Percentiles rank a stretch among this genome's conserved stretches.
These are phyloP conservation scores for Folsomia manolachei DNA, from an alignment of 2,888 invertebrate genomes.

Conservation along the genomic window DNA sequence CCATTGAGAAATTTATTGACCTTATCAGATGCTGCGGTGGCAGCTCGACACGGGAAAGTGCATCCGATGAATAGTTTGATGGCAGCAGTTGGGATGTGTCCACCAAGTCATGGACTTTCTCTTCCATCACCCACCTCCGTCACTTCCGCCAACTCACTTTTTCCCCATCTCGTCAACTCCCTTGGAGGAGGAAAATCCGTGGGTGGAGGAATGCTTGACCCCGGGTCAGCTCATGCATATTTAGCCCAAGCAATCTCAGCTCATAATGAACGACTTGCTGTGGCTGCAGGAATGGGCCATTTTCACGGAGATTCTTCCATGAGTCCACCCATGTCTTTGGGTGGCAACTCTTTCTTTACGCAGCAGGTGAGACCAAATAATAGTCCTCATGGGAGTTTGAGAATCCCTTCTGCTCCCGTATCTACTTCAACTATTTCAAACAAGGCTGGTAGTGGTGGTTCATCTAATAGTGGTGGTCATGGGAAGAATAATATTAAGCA, in stretches of 20 bases:
- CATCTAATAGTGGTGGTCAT: neutral
- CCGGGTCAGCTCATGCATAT: constrained; percentile 9
- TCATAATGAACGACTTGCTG: constrained; percentile 29
- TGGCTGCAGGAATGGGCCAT: constrained; percentile 32
- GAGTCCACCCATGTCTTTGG: constrained; percentile 41
- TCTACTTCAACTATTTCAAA: neutral
- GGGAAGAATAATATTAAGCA: constrained; percentile 8
- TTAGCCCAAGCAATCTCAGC: constrained; percentile 36
- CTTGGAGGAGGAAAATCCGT: constrained; percentile 22
- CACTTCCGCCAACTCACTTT: constrained; percentile 1
- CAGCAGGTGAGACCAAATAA: constrained; percentile 17
- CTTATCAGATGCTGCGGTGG: constrained; percentile 55
- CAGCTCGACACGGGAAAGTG: constrained; percentile 51
- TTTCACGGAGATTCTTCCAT: constrained; percentile 35
- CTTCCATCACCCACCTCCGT: constrained; percentile 2
- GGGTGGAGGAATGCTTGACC: constrained; percentile 37
- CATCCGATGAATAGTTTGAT: constrained; percentile 42
- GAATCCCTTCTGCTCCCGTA: constrained; percentile 22
- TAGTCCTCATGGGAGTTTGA: constrained; percentile 24
- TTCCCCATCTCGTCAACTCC: neutral
- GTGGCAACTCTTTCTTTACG: constrained; percentile 34
- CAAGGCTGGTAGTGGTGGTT: no score
- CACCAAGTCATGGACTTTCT: constrained; percentile 10
- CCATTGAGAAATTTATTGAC: constrained; percentile 61
- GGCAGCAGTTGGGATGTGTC: constrained; percentile 32